Base-by-base conservation (phyloP, 2,797 vertebrate genomes). In the Coilia nasus region DNA sequence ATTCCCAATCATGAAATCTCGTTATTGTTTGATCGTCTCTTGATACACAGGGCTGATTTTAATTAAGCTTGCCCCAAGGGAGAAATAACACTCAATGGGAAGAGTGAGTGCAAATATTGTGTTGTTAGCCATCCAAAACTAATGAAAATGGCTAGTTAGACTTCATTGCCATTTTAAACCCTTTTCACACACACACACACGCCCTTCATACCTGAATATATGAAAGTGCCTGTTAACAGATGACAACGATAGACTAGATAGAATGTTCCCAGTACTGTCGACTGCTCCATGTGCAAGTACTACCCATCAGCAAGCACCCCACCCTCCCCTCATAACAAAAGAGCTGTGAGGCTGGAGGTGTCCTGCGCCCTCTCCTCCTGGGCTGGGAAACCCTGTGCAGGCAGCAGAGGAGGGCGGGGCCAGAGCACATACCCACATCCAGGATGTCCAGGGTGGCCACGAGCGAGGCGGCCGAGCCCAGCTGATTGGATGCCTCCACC, bases 401-500 rank as follows among this genome's bases (percentile, higher is more conserved):
- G 35, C 2, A 41, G 35, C 35, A 41, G 5, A 41, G 35, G 35
- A 41, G 35, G 5, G 35, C 35, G 2, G 35, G 5, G 35, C 35
- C 35, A 41, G 35, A 41, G 2, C 35, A 41, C 97, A 96, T 93
- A 98, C 97, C 97, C 89, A 98, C 96, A 84, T 99, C 97, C 0
- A 99, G 95, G 90, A 98, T 96, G 91, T 99, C 97, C 93, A 99
- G 88, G 31, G 96, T 97, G 92, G 95, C 94, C 85, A 98, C 93
- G 3, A 98, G 97, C 0, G 97, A 98, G 80, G 94, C 92, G 3
- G 96, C 95, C 0, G 96, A 96, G 87, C 98, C 97, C 54, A 99
- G 95, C 83, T 96, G 95, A 93, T 99, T 99, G 93, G 96, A 93
- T 0, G 97, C 98, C 91, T 98, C 97, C 89, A 99, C 97, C 97